Percentiles rank a stretch among this genome's conserved stretches.
phyloP scores from a whole-genome alignment of 2,888 invertebrate genomes.

The Phanerotoma sp. region DNA sequence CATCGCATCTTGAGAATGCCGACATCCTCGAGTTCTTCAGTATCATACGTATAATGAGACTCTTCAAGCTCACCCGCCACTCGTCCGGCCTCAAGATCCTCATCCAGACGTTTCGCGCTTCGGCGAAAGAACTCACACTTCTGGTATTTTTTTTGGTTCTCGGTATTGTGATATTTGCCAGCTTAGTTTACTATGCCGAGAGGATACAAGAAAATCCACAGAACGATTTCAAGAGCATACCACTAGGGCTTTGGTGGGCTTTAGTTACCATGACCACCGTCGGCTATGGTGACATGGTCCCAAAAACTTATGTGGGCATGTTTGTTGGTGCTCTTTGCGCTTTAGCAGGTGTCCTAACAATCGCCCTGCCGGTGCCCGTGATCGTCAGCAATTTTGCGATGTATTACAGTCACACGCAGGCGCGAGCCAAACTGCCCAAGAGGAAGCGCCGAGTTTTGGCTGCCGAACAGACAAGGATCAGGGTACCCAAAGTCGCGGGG shows the following conservation, averaged over 20 bases:
- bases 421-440: conserved; percentile 98
- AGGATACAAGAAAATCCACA: conserved; percentile 92
- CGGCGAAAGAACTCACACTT: conserved; percentile 93
- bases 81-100: conserved; percentile 97
- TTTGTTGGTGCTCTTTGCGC: conserved; percentile 98
- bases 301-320: conserved; percentile 98
- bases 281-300: conserved; percentile 98
- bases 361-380: conserved; percentile 98
- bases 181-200: conserved; percentile 97
- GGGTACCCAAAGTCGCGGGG: conserved; percentile 58
- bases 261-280: conserved; percentile 99
- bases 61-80: conserved; percentile 96
- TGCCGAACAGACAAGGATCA: conserved; percentile 77
- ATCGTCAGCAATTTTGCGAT: conserved; percentile 99
- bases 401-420: conserved; percentile 95
- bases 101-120: conserved; percentile 96
- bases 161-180: conserved; percentile 94
- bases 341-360: conserved; percentile 96
- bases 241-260: conserved; percentile 98
- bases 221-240: conserved; percentile 98
- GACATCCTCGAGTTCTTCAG: conserved; percentile 97
- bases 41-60: conserved; percentile 95
- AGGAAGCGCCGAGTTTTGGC: conserved; percentile 95
- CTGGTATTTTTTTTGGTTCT: conserved; percentile 97
- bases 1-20: conserved; percentile 89